phyloP scores from a whole-genome alignment of 1,140 invertebrate genomes.

The Vollenhovia emeryi region DNA sequence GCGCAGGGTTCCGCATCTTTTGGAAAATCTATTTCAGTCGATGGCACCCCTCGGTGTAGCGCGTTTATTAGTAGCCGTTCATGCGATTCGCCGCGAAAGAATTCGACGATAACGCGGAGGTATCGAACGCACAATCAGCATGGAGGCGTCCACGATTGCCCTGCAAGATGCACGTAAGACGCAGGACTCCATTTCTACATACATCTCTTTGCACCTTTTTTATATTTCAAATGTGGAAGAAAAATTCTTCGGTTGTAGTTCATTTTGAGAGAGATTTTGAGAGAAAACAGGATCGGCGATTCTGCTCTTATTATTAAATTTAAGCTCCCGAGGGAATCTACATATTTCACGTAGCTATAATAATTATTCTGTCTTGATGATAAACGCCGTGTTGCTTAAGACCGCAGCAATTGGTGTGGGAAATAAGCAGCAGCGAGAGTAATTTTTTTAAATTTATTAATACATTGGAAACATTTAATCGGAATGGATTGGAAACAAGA shows the following conservation, averaged over 20 bases:
- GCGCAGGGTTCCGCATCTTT: slow-evolving; percentile 59
- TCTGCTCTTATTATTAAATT: not conserved
- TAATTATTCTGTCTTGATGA: not conserved
- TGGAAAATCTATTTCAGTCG: slow-evolving; percentile 73
- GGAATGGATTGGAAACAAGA: not conserved
- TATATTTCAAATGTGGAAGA: not conserved
- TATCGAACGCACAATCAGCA: slow-evolving; percentile 58
- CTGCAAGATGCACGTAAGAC: slow-evolving; percentile 77
- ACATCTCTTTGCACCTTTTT: not conserved
- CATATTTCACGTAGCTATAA: not conserved
- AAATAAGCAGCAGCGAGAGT: too few relatives aligned
- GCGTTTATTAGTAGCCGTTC: not conserved
- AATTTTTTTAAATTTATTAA: not conserved
- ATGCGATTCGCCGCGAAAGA: slow-evolving; percentile 30
- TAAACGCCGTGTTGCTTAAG: not conserved
- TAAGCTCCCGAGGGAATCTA: not conserved
- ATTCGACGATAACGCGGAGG: slow-evolving; percentile 43
- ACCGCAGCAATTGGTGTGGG: not conserved
- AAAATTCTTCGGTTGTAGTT: not conserved
- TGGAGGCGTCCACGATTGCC: slow-evolving; percentile 73
- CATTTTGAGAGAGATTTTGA: not conserved
- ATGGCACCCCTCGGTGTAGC: slow-evolving; percentile 14
- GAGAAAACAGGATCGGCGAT: not conserved
- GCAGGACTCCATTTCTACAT: not conserved
- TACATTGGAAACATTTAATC: not conserved